A percentile compares a stretch with the other conserved stretches of the same genome.
Evolutionary conservation across 2,113 vertebrate genomes (phyloP).

Genomic region (Neotragus moschatus): DNA sequence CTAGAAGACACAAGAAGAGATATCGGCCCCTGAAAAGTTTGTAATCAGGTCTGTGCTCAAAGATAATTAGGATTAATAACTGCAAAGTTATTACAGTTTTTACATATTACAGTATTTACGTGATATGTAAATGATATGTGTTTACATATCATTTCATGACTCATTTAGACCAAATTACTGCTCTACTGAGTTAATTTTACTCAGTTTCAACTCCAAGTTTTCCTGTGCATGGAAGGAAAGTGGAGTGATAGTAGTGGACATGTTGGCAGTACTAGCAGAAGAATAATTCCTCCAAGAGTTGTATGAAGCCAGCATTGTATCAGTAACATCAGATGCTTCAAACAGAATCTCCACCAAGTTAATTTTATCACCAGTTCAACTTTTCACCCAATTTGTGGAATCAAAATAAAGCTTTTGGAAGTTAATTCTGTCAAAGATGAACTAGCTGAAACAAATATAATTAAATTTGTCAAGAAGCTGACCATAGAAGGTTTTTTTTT

Average conservation of each 20-base stretch:
- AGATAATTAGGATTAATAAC: slow-evolving; percentile 35
- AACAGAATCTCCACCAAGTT: not conserved
- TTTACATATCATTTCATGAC: slow-evolving; percentile 31
- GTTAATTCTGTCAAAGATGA: slow-evolving; percentile 4
- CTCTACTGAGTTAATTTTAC: slow-evolving; percentile 38
- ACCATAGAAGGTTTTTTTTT: not conserved
- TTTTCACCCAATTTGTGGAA: slow-evolving; percentile 1
- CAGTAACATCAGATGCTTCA: not conserved
- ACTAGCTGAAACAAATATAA: not conserved
- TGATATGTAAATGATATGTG: not conserved
- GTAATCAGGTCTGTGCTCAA: not conserved
- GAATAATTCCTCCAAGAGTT: not conserved
- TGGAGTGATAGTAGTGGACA: not conserved
- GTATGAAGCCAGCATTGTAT: not conserved
- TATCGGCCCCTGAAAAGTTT: not conserved
- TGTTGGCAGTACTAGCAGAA: not conserved
- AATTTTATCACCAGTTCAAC: slow-evolving; percentile 3
- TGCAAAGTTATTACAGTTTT: not conserved
- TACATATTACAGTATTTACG: too few relatives aligned
- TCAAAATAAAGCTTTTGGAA: not conserved
- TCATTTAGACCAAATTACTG: slow-evolving; percentile 16
- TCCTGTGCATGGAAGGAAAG: not conserved
- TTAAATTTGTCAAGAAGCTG: slow-evolving; percentile 22
- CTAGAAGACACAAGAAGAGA: not conserved
- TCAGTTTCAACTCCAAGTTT: slow-evolving; percentile 15